Base-by-base conservation (phyloP, 2,888 invertebrate species). In the Germaria angustata region DNA sequence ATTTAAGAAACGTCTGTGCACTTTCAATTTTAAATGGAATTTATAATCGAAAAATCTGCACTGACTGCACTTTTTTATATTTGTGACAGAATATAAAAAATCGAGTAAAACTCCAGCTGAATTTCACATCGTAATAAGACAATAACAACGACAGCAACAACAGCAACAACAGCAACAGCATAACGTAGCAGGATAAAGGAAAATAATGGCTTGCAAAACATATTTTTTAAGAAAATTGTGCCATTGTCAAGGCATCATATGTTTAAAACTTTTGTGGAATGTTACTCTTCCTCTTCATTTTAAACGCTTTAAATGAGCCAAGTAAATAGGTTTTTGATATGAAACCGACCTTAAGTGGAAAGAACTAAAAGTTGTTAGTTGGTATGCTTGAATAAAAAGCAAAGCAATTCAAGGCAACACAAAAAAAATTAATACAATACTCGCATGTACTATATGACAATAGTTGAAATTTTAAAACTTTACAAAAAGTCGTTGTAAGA, bases 241-340 rank as follows among this genome's bases (percentile, higher is more conserved):
- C 75, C 80, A 69, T 63, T 80, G 53, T 68, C 80, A 80, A 55
- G 63, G 73, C 68, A 75, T 75, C 80, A 68, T 17, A 68, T 80
- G 51, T 34, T 53, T 53, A 8, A 13, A 61, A 28, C 15, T 63
- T 51, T 53, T 55, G 59, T 66, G 32, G 28, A 11, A 17, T 32
- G 3, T 28, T 28, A 28, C 36, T n/a, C n/a, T 66, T 24, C 9
- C 0, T 13, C 68, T 44, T 59, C 49, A 11, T 57, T 34, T 34
- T 34, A 8, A 6, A 36, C 69, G 8, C 20, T 69, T 13, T 24
- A 15, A 65, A 65, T 46, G 34, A 63, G 53, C 53, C 65, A 75
- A 75, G 41, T 39, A 65, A 65, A 55, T 65, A 34, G 55, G 55
- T 34, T 20, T 36, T 13, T 13, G 65, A 32, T 53, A 34, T 49